Evolutionary conservation across 2,888 invertebrate genomes (phyloP).

Genomic region (Liodrosophila aerea): DNA sequence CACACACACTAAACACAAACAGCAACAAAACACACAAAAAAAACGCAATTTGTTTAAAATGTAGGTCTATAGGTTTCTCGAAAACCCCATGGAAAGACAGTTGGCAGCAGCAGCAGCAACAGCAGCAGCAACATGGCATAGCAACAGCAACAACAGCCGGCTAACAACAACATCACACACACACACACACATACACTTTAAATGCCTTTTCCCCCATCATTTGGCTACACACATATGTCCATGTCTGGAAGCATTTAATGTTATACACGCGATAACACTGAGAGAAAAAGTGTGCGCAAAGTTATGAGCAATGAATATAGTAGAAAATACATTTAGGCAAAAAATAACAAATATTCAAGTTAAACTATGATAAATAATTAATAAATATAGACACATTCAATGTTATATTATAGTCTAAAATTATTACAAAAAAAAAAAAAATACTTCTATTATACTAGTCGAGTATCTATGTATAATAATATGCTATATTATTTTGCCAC

Average conservation of each 20-base stretch:
- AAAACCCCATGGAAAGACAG: slow-evolving; percentile 70
- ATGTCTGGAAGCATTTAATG: slow-evolving; percentile 46
- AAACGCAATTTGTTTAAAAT: slow-evolving; percentile 81
- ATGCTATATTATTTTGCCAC: too few relatives aligned
- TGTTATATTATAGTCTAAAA: too few relatives aligned
- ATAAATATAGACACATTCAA: too few relatives aligned
- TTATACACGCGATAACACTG: slow-evolving; percentile 63
- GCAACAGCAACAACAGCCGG: slow-evolving; percentile 61
- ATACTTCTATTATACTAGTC: neutral
- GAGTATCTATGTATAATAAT: too few relatives aligned
- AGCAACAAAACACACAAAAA: slow-evolving; percentile 24
- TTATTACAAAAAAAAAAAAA: too few relatives aligned
- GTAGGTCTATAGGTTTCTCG: slow-evolving; percentile 81
- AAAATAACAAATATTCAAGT: neutral
- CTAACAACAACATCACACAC: slow-evolving; percentile 38
- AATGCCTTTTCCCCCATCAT: slow-evolving; percentile 56
- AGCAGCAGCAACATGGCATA: slow-evolving; percentile 16
- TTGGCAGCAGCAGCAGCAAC: slow-evolving; percentile 23
- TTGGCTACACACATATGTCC: slow-evolving; percentile 45
- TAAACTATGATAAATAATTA: neutral
- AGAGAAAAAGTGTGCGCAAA: slow-evolving; percentile 22
- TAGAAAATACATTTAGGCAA: neutral
- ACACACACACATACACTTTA: slow-evolving; percentile 18
- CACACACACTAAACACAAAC: slow-evolving; percentile 28
- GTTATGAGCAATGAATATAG: neutral